Percentiles rank a stretch among this genome's conserved stretches.
Conservation (phyloP, 2,113 vertebrate genomes). For the Rousettus leschenaultii region DNA sequence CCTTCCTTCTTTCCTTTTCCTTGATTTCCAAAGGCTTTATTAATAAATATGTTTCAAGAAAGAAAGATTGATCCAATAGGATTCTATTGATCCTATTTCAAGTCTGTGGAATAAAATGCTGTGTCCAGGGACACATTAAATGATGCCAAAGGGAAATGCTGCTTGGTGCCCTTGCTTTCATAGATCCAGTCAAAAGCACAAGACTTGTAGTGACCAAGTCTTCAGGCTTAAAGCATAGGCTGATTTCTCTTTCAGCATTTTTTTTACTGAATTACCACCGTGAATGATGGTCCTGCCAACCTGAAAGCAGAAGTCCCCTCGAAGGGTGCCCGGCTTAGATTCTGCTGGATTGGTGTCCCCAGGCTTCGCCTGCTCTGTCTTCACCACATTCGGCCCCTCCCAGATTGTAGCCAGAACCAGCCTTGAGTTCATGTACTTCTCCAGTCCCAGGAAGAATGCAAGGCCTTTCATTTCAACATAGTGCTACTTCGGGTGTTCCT, state of each 20-base stretch:
- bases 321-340: conserved; percentile 77
- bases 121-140: background rate
- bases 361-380: background rate
- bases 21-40: background rate
- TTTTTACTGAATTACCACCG: conserved; percentile 84
- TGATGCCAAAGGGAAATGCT: background rate
- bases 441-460: conserved; percentile 85
- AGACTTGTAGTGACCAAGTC: conserved; percentile 84
- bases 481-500: conserved; percentile 83
- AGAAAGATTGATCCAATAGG: background rate
- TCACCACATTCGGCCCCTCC: background rate
- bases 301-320: conserved; percentile 88
- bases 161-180: conserved; percentile 69
- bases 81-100: background rate
- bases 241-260: conserved; percentile 82
- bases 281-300: conserved; percentile 92
- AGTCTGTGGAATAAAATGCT: conserved; percentile 53
- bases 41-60: background rate
- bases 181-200: conserved; percentile 85
- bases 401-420: conserved; percentile 86
- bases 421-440: conserved; percentile 86
- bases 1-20: background rate
- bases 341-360: background rate
- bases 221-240: conserved; percentile 85
- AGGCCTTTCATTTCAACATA: conserved; percentile 85